Evolutionary conservation across 2,797 vertebrate species (phyloP), one percentile per base, ranked within the genome.

Genomic region (Euphonia xanthogaster): DNA sequence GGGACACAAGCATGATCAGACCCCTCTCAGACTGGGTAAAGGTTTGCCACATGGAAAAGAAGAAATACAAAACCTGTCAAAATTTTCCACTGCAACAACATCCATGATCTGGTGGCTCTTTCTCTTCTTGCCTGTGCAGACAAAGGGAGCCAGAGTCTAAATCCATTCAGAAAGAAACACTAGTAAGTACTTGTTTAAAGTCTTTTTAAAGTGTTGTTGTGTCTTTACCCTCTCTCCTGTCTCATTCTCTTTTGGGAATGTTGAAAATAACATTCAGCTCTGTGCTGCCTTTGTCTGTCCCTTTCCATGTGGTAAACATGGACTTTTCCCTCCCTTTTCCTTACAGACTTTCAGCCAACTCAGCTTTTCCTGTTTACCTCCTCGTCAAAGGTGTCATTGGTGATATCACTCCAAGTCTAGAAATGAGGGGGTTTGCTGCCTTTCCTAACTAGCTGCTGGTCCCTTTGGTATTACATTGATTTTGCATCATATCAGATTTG

Each of bases 311-410:
- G 53, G 90, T 97, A 97, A 98, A 96, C 92, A 95, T 81, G 91
- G 95, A 86, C 90, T 96, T 97, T 88, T 95, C 95, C 96, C 94
- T 95, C 81, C 92, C 84, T 53, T 23, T 74, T 87, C 82, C 85
- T 91, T 87, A 33, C 74, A 71, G 85, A 95, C 92, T 95, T 94
- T 48, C 70, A 86, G 88, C 88, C 91, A 96, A 7, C 80, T 97
- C 90, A 90, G 92, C 73, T 94, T 97, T 97, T 98, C 97, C 97
- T 98, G 92, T 98, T 97, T 96, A 94, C 57, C 86, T 93, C 90
- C 81, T 88, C 71, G 60, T 91, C 89, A 72, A 66, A 87, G 42
- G 22, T 39, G 2, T 96, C 90, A 48, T 45, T 81, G 63, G 58
- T 60, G 88, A 70, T 72, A 55, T 72, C 91, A 89, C 42, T 57